Conservation (phyloP, 1,140 invertebrate genomes). For the Neodiprion lecontei region DNA sequence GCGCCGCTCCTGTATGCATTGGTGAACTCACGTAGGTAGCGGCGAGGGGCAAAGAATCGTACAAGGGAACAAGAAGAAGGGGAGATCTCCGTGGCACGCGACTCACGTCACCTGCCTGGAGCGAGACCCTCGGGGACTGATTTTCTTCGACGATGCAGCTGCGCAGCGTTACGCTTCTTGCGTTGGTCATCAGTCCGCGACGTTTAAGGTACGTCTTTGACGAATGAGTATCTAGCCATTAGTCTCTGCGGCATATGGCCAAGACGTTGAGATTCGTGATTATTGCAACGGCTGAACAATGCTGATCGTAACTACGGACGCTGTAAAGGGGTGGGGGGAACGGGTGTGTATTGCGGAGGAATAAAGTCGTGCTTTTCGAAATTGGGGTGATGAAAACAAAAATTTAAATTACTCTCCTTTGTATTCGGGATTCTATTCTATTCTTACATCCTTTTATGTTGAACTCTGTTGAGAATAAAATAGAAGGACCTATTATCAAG, state of each 20-base stretch:
- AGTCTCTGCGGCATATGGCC: slow-evolving; percentile 42
- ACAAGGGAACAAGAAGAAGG: slow-evolving; percentile 37
- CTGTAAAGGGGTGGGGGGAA: too few species aligned
- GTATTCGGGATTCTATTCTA: too few species aligned
- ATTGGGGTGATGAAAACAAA: too few species aligned
- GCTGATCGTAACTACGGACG: too few species aligned
- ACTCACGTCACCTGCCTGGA: slow-evolving; percentile 58
- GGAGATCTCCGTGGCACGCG: slow-evolving; percentile 51
- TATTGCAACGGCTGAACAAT: not conserved
- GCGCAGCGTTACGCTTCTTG: slow-evolving; percentile 38
- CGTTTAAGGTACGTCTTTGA: slow-evolving; percentile 41
- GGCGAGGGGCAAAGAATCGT: not conserved
- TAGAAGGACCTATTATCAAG: too few species aligned
- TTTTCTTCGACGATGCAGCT: slow-evolving; percentile 2
- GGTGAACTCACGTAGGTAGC: not conserved
- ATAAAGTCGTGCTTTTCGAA: too few species aligned
- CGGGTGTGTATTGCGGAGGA: too few species aligned
- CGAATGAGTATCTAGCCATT: not conserved
- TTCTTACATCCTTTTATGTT: too few species aligned
- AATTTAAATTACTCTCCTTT: too few species aligned
- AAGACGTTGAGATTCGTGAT: slow-evolving; percentile 52
- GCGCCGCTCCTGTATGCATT: slow-evolving; percentile 47
- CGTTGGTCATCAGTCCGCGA: slow-evolving; percentile 47
- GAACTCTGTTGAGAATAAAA: too few species aligned
- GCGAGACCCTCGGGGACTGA: slow-evolving; percentile 31